phyloP scores from a whole-genome alignment of 1,140 invertebrate genomes.

The Pectinophora gossypiella region DNA sequence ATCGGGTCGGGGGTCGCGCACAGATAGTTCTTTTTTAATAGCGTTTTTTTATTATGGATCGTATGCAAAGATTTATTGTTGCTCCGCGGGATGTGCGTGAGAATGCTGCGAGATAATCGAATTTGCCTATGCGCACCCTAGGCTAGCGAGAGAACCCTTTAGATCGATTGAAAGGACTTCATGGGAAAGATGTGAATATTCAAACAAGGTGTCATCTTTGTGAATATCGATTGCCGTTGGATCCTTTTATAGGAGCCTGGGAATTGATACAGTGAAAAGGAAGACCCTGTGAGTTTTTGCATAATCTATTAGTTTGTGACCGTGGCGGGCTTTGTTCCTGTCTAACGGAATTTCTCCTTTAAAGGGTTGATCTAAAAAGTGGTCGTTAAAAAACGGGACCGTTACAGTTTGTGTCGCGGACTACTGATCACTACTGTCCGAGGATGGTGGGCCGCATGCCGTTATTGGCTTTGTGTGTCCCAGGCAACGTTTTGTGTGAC shows the following conservation, averaged over 20 bases:
- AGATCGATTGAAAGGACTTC: constrained; percentile 45
- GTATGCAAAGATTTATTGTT: constrained; percentile 74
- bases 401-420: constrained; percentile 54
- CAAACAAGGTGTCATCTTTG: constrained; percentile 73
- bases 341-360: constrained; percentile 52
- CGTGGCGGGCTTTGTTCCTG: constrained; percentile 37
- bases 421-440: constrained; percentile 43
- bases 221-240: constrained; percentile 69
- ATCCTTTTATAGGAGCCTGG: constrained; percentile 59
- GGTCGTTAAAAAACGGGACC: constrained; percentile 57
- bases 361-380: constrained; percentile 57
- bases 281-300: constrained; percentile 61
- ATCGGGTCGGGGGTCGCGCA: constrained; percentile 49
- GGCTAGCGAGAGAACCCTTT: constrained; percentile 41
- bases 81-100: constrained; percentile 62
- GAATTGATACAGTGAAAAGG: constrained; percentile 70
- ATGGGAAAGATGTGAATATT: constrained; percentile 72
- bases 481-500: no score
- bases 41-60: constrained; percentile 59
- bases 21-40: constrained; percentile 71
- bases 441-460: neutral
- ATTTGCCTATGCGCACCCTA: constrained; percentile 69
- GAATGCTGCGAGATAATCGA: constrained; percentile 69
- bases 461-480: constrained; percentile 10
- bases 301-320: constrained; percentile 61